Evolutionary conservation across 1,140 invertebrate genomes (phyloP), one percentile per base, ranked within the genome.

Genomic region (Cydia fagiglandana): DNA sequence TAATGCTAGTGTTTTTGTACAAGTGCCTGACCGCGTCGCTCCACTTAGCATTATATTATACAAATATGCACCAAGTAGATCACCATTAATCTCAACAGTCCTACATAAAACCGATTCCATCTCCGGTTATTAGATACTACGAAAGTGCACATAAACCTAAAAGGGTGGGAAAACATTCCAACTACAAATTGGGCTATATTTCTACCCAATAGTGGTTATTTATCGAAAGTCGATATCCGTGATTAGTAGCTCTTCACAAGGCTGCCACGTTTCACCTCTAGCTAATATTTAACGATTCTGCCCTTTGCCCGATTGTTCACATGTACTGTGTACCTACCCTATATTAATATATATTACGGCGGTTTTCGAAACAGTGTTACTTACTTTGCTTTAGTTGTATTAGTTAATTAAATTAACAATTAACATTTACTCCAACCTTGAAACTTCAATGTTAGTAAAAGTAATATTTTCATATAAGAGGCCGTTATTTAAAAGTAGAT

Each of bases 201-300:
- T 61, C 20, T 61, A 24, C 17, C 66, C 66, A 70, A 70, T 45
- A 70, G 30, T 70, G 66, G 66, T 70, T 70, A 70, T 70, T 70
- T 70, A 70, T 70, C n/a, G 28, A 70, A 70, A 70, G 34, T 70
- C 66, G 66, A 70, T 70, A 17, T 17, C n/a, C 66, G 66, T 41
- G 66, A 70, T 70, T 70, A 70, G 66, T 70, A 34, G 17, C n/a
- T 34, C 66, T 70, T 38, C 30, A 17, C 66, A 15, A 30, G 5
- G 28, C 64, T 38, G n/a, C 30, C n/a, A 38, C 17, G 34, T 70
- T 70, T 70, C 66, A 70, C 66, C 66, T 38, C 7, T 38, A 17
- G 15, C 30, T 17, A 70, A 70, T 70, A 70, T 41, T 70, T 70
- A n/a, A 70, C 66, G 15, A 61, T 24, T 10, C 56, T 61, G 56